These are phyloP conservation scores for Thalassarche chlororhynchos DNA, from an alignment of 2,113 vertebrate genomes.

Conservation along the genomic window DNA sequence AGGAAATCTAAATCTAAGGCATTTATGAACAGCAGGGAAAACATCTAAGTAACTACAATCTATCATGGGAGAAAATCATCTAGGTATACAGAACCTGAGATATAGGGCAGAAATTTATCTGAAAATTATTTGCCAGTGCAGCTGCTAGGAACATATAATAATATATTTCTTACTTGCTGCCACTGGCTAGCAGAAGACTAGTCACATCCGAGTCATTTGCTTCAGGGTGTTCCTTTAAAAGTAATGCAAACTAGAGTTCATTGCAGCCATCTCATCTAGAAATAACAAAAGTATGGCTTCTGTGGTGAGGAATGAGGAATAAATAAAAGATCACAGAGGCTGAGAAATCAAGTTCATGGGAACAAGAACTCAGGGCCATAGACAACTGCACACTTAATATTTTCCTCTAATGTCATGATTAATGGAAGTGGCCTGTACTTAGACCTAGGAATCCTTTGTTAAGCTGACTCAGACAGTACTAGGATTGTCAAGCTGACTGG, in stretches of 20 bases:
- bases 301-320: background rate
- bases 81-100: background rate
- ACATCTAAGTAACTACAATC: background rate
- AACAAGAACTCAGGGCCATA: background rate
- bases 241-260: background rate
- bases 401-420: background rate
- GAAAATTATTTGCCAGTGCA: background rate
- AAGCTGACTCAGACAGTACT: background rate
- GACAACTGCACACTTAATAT: background rate
- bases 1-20: background rate
- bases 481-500: background rate
- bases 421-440: background rate
- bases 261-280: background rate
- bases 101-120: background rate
- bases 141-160: background rate
- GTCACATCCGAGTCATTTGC: background rate
- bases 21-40: background rate
- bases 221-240: conserved; percentile 10
- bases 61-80: background rate
- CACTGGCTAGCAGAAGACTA: background rate
- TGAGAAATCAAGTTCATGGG: conserved; percentile 7
- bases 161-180: background rate
- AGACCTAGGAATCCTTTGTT: background rate
- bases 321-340: background rate
- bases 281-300: background rate